Evolutionary conservation across 1,140 invertebrate genomes (phyloP).

Genomic region (Neoseiulus cucumeris): DNA sequence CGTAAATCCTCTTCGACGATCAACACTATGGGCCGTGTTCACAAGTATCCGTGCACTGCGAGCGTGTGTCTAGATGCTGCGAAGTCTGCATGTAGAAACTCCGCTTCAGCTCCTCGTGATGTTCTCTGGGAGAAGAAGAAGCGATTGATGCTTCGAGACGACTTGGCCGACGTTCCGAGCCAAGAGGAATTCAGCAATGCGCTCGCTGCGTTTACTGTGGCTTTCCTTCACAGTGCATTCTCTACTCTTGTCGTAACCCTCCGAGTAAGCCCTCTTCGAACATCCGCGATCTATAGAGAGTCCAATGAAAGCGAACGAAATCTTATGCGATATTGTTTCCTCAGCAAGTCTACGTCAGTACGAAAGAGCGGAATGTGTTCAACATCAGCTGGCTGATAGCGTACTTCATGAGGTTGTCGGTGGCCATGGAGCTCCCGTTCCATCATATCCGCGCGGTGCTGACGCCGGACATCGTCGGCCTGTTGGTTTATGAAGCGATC

Average conservation of each 20-base stretch:
- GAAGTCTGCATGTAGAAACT: neutral
- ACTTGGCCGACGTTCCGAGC: neutral
- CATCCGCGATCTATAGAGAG: no score
- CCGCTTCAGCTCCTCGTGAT: neutral
- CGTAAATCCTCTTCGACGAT: neutral
- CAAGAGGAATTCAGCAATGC: neutral
- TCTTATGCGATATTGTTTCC: no score
- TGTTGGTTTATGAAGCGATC: neutral
- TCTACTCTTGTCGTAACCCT: neutral
- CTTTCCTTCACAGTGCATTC: neutral
- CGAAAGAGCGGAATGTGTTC: neutral
- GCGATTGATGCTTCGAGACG: neutral
- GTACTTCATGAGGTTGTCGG: neutral
- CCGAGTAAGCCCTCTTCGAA: no score
- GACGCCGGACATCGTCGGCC: neutral
- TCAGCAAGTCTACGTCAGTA: neutral
- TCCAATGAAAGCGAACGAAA: no score
- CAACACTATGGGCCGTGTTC: neutral
- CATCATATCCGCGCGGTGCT: neutral
- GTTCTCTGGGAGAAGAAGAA: neutral
- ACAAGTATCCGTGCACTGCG: neutral
- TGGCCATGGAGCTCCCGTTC: neutral
- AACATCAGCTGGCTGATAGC: slow-evolving; percentile 4
- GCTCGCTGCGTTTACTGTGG: neutral
- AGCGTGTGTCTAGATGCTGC: neutral